phyloP scores from a whole-genome alignment of 2,113 vertebrate genomes.

The Scopus umbretta region DNA sequence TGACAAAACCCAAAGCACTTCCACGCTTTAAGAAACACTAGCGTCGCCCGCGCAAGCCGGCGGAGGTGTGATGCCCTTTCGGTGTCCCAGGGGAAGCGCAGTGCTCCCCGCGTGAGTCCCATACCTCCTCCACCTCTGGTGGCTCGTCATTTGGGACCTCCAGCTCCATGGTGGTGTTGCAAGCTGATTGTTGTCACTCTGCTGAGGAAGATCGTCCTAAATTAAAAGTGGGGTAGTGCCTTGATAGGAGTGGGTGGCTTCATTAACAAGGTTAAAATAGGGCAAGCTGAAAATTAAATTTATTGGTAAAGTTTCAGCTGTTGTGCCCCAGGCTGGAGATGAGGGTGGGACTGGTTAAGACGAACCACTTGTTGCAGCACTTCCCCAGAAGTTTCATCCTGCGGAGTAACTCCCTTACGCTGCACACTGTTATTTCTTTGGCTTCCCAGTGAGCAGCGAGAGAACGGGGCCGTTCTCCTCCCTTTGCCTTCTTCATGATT shows the following conservation, averaged over 20 bases:
- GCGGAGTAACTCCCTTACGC: background rate
- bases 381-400: rapidly evolving
- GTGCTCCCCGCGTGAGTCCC: background rate
- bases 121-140: too few species aligned
- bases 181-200: background rate
- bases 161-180: background rate
- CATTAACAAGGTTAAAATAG: rapidly evolving
- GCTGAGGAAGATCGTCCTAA: background rate
- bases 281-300: background rate
- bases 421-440: background rate
- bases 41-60: background rate
- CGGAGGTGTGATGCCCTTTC: background rate
- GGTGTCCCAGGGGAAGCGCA: background rate
- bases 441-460: background rate
- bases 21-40: rapidly evolving
- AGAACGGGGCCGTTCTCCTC: background rate
- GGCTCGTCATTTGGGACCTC: background rate
- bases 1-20: background rate
- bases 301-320: background rate
- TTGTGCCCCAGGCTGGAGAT: background rate
- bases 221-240: rapidly evolving
- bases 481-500: rapidly evolving
- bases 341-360: too few species aligned
- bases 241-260: rapidly evolving
- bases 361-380: background rate